A percentile compares a stretch with the other conserved stretches of the same genome.
Evolutionary conservation across 2,113 vertebrate species (phyloP).

Genomic region (Oryzias curvinotus): DNA sequence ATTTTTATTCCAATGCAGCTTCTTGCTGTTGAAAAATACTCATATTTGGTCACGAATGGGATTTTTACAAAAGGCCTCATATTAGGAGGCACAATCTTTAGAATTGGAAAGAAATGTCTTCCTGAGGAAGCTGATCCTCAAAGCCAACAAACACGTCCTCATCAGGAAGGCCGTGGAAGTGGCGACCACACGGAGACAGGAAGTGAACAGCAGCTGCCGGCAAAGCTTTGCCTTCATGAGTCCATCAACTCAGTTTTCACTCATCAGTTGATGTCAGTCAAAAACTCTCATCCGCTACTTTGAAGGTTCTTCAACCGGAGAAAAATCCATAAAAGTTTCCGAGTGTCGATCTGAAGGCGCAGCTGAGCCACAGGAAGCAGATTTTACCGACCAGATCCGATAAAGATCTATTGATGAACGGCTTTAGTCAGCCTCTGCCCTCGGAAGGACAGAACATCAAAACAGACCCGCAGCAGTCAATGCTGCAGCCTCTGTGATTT

Average conservation of each 20-base stretch:
- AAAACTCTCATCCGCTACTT: slow-evolving; percentile 1
- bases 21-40: too few relatives aligned
- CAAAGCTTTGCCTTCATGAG: slow-evolving; percentile 3
- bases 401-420: slow-evolving; percentile 8
- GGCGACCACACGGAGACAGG: background rate
- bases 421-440: background rate
- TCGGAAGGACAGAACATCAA: background rate
- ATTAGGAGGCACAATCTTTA: too few relatives aligned
- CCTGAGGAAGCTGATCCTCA: background rate
- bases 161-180: background rate
- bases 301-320: background rate
- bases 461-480: background rate
- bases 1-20: too few relatives aligned
- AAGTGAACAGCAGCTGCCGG: slow-evolving; percentile 16
- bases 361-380: background rate
- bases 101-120: too few relatives aligned
- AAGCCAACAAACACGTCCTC: background rate
- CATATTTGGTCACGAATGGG: too few relatives aligned
- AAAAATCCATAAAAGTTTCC: background rate
- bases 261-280: slow-evolving; percentile 12
- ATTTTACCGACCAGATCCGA: background rate
- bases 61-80: too few relatives aligned
- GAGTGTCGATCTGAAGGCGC: background rate
- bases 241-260: slow-evolving; percentile 20
- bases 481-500: too few relatives aligned